Evolutionary conservation across 2,113 vertebrate genomes (phyloP).

Genomic region (Emberiza fucata): DNA sequence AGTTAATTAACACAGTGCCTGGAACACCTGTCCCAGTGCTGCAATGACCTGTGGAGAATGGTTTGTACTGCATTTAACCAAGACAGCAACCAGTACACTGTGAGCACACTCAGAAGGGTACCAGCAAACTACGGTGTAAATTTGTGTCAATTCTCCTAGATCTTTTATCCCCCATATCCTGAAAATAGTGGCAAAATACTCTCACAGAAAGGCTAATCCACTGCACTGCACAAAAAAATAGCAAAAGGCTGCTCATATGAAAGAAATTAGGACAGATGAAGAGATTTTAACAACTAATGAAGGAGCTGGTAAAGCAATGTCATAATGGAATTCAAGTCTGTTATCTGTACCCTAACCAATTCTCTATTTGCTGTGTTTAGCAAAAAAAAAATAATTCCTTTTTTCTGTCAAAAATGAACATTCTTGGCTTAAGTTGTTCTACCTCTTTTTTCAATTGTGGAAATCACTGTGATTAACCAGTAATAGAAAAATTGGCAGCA

Average conservation of each 20-base stretch:
- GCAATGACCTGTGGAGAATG: not conserved
- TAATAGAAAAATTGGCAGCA: not conserved
- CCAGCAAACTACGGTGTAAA: not conserved
- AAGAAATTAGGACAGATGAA: not conserved
- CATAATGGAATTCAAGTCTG: not conserved
- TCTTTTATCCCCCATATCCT: not conserved
- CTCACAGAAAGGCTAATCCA: not conserved
- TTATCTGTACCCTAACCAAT: not conserved
- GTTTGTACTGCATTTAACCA: not conserved
- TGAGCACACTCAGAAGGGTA: not conserved
- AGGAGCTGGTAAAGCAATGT: not conserved
- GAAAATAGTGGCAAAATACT: not conserved
- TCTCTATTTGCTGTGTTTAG: not conserved
- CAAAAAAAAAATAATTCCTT: not conserved
- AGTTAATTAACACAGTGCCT: not conserved
- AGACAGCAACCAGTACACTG: not conserved
- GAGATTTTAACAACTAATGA: not conserved
- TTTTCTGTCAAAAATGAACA: fast-evolving
- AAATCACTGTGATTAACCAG: not conserved
- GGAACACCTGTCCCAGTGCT: not conserved
- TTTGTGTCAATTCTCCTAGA: not conserved
- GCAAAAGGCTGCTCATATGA: not conserved
- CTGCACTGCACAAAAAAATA: not conserved
- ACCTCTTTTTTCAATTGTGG: not conserved
- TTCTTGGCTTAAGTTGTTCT: not conserved